Percentiles rank a stretch among this genome's conserved stretches.
phyloP scores from a whole-genome alignment of 2,797 vertebrate species.

The Cuculus canorus region DNA sequence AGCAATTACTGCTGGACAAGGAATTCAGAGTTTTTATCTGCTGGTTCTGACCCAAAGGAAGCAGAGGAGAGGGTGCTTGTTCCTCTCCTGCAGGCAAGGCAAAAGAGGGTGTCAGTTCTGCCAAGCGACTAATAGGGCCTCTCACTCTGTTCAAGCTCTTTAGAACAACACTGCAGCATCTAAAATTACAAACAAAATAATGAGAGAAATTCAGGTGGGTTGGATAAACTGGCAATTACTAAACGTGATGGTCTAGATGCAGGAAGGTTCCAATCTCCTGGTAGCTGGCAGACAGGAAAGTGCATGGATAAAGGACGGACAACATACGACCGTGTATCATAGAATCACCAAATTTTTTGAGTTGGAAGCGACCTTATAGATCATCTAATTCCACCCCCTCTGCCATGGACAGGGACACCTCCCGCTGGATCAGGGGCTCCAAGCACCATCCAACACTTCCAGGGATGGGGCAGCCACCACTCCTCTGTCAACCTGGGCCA shows the following conservation, averaged over 20 bases:
- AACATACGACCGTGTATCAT: no score
- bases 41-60: background rate
- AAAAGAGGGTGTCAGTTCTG: background rate
- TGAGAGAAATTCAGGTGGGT: background rate
- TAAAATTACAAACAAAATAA: background rate
- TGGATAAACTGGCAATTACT: background rate
- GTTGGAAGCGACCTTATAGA: no score
- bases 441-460: no score
- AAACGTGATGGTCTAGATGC: background rate
- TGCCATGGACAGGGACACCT: no score
- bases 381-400: no score
- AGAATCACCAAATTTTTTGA: no score
- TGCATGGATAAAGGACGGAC: no score
- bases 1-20: accelerated
- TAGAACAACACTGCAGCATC: background rate
- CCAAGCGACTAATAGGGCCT: background rate
- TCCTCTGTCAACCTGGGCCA: no score
- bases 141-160: background rate
- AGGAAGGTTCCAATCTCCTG: background rate
- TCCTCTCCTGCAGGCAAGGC: background rate
- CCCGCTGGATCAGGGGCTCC: no score
- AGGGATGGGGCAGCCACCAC: no score
- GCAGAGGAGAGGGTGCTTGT: background rate
- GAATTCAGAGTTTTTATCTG: background rate
- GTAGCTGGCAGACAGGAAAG: background rate